Evolutionary conservation across 1,140 invertebrate species (phyloP).

Genomic region (Odontomachus brunneus): DNA sequence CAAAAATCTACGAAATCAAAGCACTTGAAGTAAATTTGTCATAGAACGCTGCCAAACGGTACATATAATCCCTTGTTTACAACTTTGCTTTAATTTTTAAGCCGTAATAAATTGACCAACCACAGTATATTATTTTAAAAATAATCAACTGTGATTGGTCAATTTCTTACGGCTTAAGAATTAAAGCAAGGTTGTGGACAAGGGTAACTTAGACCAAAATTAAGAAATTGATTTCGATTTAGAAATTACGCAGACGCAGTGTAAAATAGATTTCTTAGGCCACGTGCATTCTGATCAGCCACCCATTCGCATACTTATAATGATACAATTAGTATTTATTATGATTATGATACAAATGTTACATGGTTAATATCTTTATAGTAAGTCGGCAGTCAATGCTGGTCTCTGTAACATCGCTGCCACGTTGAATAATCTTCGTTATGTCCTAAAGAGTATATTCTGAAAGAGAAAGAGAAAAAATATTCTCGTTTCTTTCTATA

Average conservation of each 20-base stretch:
- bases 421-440: conserved; percentile 63
- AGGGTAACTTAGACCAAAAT: neutral
- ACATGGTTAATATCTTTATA: conserved; percentile 74
- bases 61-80: no score
- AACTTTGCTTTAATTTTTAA: no score
- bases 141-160: no score
- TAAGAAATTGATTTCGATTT: neutral
- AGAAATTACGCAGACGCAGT: neutral
- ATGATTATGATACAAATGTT: conserved; percentile 74
- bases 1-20: no score
- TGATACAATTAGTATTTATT: conserved; percentile 76
- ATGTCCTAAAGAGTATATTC: conserved; percentile 50
- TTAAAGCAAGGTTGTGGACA: no score
- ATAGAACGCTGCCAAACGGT: no score
- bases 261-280: conserved; percentile 4
- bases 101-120: no score
- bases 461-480: no score
- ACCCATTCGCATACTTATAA: conserved; percentile 73
- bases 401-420: conserved; percentile 74
- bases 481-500: neutral
- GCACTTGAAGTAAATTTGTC: no score
- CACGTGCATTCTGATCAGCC: conserved; percentile 64
- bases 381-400: conserved; percentile 77
- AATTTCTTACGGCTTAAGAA: no score
- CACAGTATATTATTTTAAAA: no score